These are phyloP conservation scores for Lissocephala sabroskyi DNA, from an alignment of 2,888 invertebrate species.

Conservation along the genomic window DNA sequence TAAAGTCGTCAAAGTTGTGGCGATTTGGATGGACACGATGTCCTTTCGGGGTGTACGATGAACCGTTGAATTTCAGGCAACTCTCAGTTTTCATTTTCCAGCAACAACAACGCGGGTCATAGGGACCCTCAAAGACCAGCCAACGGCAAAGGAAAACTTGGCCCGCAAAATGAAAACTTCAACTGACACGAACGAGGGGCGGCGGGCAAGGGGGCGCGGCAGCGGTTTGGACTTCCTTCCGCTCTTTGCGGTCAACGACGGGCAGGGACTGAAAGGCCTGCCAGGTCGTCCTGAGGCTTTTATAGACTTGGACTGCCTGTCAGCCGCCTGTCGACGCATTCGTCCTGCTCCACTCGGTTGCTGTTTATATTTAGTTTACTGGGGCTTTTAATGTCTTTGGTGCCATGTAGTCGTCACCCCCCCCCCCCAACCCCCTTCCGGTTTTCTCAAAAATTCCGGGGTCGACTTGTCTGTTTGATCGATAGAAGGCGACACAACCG, in stretches of 20 bases:
- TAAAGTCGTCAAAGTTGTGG: constrained; percentile 24
- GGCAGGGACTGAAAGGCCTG: constrained; percentile 41
- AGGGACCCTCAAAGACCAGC: constrained; percentile 9
- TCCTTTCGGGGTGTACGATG: constrained; percentile 64
- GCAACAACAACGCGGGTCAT: constrained; percentile 15
- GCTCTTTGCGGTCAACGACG: constrained; percentile 36
- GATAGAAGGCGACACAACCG: constrained; percentile 44
- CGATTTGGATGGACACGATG: constrained; percentile 54
- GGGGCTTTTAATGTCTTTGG: constrained; percentile 68
- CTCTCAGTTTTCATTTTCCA: constrained; percentile 71
- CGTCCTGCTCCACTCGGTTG: too few species aligned
- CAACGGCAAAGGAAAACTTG: constrained; percentile 5
- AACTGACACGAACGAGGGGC: neutral
- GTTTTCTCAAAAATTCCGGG: constrained; percentile 66
- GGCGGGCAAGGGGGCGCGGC: too few species aligned
- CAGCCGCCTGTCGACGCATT: constrained; percentile 11
- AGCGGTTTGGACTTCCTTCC: constrained; percentile 56
- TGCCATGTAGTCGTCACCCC: constrained; percentile 59
- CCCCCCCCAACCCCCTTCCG: neutral
- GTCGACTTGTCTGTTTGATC: constrained; percentile 61
- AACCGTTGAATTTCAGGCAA: constrained; percentile 59
- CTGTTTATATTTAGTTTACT: constrained; percentile 42
- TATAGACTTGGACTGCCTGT: constrained; percentile 63
- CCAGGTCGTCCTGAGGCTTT: constrained; percentile 47
- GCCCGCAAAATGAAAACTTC: constrained; percentile 8